These are phyloP conservation scores for Drosophila macrothrix DNA, from an alignment of 2,888 invertebrate species.

Conservation along the genomic window DNA sequence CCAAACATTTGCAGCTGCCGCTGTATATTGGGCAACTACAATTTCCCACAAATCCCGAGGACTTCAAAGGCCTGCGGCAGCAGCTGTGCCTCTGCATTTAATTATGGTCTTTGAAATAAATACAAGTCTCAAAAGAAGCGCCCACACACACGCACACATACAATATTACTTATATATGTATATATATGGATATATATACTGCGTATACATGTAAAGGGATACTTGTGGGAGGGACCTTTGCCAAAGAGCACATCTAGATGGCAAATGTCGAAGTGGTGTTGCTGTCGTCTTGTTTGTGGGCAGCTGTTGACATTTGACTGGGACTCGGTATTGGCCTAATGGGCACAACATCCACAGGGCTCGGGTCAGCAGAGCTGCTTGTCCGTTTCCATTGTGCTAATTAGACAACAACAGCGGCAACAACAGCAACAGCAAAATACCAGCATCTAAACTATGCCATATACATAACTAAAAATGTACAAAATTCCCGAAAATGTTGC, in stretches of 20 bases:
- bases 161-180: slow-evolving; percentile 7
- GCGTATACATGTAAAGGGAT: slow-evolving; percentile 1
- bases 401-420: slow-evolving; percentile 52
- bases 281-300: slow-evolving; percentile 32
- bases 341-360: slow-evolving; percentile 10
- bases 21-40: slow-evolving; percentile 17
- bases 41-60: slow-evolving; percentile 13
- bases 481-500: slow-evolving; percentile 21
- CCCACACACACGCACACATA: slow-evolving; percentile 18
- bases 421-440: slow-evolving; percentile 31
- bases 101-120: slow-evolving; percentile 66
- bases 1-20: slow-evolving; percentile 30
- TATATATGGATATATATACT: slow-evolving; percentile 4
- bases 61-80: slow-evolving; percentile 65
- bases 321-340: slow-evolving; percentile 32
- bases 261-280: slow-evolving; percentile 49
- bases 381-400: slow-evolving; percentile 53
- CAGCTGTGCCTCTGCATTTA: slow-evolving; percentile 65
- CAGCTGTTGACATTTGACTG: slow-evolving; percentile 74
- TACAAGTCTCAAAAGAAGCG: slow-evolving; percentile 24
- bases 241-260: slow-evolving; percentile 18
- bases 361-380: slow-evolving; percentile 29
- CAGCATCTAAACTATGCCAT: slow-evolving; percentile 29
- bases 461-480: slow-evolving; percentile 22
- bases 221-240: slow-evolving; percentile 52